Base-by-base conservation (phyloP, 2,113 vertebrate species). In the Cyphomyrus discorhynchus region DNA sequence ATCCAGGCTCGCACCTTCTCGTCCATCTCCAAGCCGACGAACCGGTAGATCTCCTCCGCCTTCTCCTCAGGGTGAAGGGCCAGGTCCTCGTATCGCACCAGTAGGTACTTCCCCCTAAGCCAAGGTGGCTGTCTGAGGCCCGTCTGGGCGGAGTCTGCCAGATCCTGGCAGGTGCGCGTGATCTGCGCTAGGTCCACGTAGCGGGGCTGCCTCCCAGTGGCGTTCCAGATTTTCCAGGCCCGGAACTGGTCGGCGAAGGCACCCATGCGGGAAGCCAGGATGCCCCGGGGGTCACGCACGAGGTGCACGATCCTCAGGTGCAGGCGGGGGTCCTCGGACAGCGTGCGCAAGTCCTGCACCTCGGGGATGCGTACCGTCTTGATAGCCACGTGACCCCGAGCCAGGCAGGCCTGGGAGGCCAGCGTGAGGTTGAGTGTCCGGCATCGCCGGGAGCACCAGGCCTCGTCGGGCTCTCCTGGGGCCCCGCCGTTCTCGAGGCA, bases 271-370 rank as follows among this genome's bases (percentile, higher is more conserved):
- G 96, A 97, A 17, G 96, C 94, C 0, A 97, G 92, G 87, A 97
- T 94, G n/a, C 96, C 96, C 89, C 96, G 91, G 9, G 96, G 96
- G 90, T 97, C 96, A n/a, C 96, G 94, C n/a, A 97, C 96, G 86
- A 97, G 92, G 91, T 97, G 96, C 86, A 97, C 92, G 83, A 97
- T 96, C 92, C 95, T 95, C 50, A 97, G 90, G 87, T 96, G 95
- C 88, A 97, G 92, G 58, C 96, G 95, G 3, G 96, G 96, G 92
- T 97, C 96, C 91, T 97, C 96, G 0, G 93, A 94, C 52, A 97
- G 91, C 2, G 94, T 95, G 39, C 95, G 94, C 56, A 97, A 93
- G 90, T 97, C 95, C 0, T 92, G 93, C n/a, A 97, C 93, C 88
- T 95, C 94, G 0, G 96, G 95, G 46, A 97, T 93, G 27, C 96